Evolutionary conservation across 2,113 vertebrate species (phyloP).

Genomic region (Progne subis): DNA sequence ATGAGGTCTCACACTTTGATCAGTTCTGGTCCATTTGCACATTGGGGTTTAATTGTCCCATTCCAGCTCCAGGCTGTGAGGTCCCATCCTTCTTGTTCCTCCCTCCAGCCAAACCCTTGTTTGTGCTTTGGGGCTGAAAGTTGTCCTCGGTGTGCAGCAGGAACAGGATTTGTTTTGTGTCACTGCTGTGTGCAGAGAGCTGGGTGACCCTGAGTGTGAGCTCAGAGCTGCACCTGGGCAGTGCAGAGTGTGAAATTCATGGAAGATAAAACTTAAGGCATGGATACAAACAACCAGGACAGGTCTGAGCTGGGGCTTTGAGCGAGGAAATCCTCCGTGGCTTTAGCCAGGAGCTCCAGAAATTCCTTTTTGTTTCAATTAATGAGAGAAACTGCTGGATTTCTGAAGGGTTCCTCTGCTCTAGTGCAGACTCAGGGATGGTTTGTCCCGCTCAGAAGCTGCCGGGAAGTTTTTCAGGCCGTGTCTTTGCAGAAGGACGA

Average conservation of each 20-base stretch:
- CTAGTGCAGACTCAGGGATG: background rate
- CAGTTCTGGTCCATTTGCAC: background rate
- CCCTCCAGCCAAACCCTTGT: too few relatives aligned
- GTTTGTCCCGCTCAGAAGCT: background rate
- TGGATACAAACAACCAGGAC: background rate
- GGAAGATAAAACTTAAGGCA: background rate
- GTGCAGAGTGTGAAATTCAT: background rate
- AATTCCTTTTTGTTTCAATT: background rate
- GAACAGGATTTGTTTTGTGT: too few relatives aligned
- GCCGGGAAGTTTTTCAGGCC: background rate
- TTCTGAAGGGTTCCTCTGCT: background rate
- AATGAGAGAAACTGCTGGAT: background rate
- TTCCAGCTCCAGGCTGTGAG: background rate
- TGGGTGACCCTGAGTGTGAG: background rate
- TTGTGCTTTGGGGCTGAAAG: too few relatives aligned
- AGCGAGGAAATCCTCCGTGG: background rate
- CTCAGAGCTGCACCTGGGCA: background rate
- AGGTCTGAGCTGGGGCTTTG: background rate
- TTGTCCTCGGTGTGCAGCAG: too few relatives aligned
- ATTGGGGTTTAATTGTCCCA: background rate
- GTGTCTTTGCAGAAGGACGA: too few relatives aligned
- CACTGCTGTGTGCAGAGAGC: background rate
- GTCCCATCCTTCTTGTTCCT: background rate
- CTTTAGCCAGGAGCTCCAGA: background rate
- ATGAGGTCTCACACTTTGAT: background rate